Percentiles rank a stretch among this genome's conserved stretches.
Evolutionary conservation across 2,797 vertebrate genomes (phyloP).

Genomic region (Gallinago nigripennis): DNA sequence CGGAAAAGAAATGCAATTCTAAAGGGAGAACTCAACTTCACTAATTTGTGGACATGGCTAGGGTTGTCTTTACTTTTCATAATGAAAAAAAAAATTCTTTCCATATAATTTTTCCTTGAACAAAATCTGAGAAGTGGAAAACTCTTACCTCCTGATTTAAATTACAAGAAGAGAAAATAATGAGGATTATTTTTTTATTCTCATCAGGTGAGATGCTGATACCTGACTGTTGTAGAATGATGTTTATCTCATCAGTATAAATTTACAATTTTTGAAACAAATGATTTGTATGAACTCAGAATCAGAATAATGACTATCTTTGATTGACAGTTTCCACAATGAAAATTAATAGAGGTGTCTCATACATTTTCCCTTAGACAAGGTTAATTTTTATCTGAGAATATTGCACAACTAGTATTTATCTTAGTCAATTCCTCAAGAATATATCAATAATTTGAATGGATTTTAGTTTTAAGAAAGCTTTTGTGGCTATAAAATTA

Average conservation of each 20-base stretch:
- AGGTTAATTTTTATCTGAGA: not conserved
- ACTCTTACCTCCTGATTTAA: not conserved
- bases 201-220: not conserved
- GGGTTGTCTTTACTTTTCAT: not conserved
- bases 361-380: not conserved
- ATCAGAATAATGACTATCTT: not conserved
- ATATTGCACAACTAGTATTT: not conserved
- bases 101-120: not conserved
- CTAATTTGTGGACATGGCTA: not conserved
- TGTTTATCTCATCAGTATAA: conserved; percentile 8
- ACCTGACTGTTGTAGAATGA: not conserved
- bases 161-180: not conserved
- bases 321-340: not conserved
- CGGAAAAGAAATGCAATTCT: not conserved
- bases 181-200: not conserved
- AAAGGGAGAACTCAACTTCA: not conserved
- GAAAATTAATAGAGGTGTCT: not conserved
- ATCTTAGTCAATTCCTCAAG: not conserved
- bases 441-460: not conserved
- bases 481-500: not conserved
- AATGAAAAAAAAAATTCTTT: not conserved
- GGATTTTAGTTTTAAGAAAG: not conserved
- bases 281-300: not conserved
- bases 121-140: not conserved
- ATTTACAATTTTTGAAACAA: not conserved